phyloP scores from a whole-genome alignment of 2,888 invertebrate species.

The Apomyelois bistriatella region DNA sequence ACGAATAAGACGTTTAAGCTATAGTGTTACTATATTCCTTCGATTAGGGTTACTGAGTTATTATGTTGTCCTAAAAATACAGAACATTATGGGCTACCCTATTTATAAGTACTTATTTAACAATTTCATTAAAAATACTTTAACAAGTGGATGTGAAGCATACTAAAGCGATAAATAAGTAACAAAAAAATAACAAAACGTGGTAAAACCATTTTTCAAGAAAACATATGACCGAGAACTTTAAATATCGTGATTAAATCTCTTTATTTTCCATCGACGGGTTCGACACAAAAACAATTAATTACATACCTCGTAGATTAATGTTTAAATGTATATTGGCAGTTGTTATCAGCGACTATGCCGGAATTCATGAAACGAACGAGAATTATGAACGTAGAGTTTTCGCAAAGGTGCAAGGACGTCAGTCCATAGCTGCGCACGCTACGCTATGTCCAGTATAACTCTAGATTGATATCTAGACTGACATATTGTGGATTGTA shows the following conservation, averaged over 20 bases:
- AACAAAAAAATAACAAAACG: not conserved
- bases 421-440: not conserved
- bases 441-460: not conserved
- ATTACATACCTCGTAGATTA: slow-evolving; percentile 8
- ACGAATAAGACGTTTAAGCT: too few species aligned
- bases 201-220: not conserved
- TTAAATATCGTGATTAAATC: slow-evolving; percentile 9
- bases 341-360: slow-evolving; percentile 8
- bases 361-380: slow-evolving; percentile 10
- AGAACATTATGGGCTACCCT: too few species aligned
- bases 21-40: too few species aligned
- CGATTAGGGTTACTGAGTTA: too few species aligned
- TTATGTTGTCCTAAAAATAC: too few species aligned
- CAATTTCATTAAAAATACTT: too few species aligned
- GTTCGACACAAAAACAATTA: slow-evolving; percentile 9
- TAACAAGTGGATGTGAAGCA: not conserved
- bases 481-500: too few species aligned
- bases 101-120: too few species aligned
- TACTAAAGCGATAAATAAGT: not conserved
- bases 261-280: slow-evolving; percentile 10
- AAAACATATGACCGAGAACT: slow-evolving; percentile 8
- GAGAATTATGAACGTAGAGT: slow-evolving; percentile 6
- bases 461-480: too few species aligned
- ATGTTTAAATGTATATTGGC: slow-evolving; percentile 13
- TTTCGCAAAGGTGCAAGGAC: not conserved